Conservation (phyloP, 2,888 invertebrate species). For the Parnassius orleans region DNA sequence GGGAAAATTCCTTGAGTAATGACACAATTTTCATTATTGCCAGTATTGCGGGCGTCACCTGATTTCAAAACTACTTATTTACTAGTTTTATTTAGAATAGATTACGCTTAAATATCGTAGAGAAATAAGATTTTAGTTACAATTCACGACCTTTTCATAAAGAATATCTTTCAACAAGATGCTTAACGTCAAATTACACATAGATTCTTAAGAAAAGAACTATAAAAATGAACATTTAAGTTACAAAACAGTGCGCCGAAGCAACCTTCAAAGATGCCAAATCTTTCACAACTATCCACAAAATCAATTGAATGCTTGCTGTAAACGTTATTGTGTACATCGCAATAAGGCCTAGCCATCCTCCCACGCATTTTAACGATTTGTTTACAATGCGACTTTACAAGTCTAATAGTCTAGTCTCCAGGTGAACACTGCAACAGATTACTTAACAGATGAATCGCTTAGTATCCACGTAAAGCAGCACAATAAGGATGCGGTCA, state of each 20-base stretch:
- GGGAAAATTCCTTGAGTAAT: slow-evolving; percentile 22
- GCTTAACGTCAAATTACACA: slow-evolving; percentile 3
- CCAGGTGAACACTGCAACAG: slow-evolving; percentile 4
- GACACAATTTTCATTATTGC: slow-evolving; percentile 4
- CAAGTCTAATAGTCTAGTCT: background rate
- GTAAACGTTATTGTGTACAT: background rate
- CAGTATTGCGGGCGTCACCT: slow-evolving; percentile 4
- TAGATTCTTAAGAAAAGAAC: background rate
- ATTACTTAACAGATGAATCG: slow-evolving; percentile 18
- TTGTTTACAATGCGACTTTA: slow-evolving; percentile 9
- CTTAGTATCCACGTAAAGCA: slow-evolving; percentile 32
- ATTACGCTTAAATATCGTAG: slow-evolving; percentile 7
- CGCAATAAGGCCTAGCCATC: background rate
- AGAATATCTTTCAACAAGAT: background rate
- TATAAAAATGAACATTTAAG: too few relatives aligned
- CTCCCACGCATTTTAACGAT: background rate
- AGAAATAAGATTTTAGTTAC: background rate
- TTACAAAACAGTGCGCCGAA: too few relatives aligned
- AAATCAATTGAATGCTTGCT: background rate
- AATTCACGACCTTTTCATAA: background rate
- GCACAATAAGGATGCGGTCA: slow-evolving; percentile 42
- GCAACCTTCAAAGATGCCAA: background rate
- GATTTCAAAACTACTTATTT: slow-evolving; percentile 9
- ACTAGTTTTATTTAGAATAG: slow-evolving; percentile 7
- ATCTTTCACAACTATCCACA: slow-evolving; percentile 5